phyloP scores from a whole-genome alignment of 1,140 invertebrate species.

The Latrodectus geometricus region DNA sequence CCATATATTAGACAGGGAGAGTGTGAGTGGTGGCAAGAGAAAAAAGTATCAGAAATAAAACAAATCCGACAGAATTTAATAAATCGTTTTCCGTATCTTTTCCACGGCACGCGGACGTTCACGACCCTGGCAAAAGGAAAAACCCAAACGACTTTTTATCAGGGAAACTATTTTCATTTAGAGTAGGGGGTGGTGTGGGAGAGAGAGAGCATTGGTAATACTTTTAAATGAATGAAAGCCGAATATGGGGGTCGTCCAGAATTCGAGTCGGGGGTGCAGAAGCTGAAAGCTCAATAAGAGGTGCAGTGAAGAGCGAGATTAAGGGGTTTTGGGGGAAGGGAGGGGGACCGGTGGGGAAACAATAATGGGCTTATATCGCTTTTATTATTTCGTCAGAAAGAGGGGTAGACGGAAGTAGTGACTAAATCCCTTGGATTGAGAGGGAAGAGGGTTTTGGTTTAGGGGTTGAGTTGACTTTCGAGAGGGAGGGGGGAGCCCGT shows the following conservation, averaged over 20 bases:
- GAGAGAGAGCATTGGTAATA: constrained; percentile 52
- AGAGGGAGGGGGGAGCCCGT: constrained; percentile 16
- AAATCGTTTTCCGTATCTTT: constrained; percentile 53
- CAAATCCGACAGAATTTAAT: constrained; percentile 48
- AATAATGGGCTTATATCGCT: constrained; percentile 61
- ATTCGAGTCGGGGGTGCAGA: not conserved
- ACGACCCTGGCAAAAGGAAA: not conserved
- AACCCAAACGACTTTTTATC: constrained; percentile 22
- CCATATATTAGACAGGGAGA: not conserved
- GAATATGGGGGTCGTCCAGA: not conserved
- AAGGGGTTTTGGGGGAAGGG: constrained; percentile 5
- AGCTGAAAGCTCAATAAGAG: constrained; percentile 11
- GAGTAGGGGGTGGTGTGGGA: not conserved
- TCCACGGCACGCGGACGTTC: constrained; percentile 11
- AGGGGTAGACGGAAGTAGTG: constrained; percentile 50
- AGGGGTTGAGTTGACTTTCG: constrained; percentile 49
- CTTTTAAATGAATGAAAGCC: constrained; percentile 49
- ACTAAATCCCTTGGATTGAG: constrained; percentile 53
- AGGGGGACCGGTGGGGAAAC: not conserved
- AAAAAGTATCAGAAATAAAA: constrained; percentile 29
- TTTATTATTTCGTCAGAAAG: constrained; percentile 60
- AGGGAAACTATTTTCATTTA: constrained; percentile 49
- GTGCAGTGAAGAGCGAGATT: constrained; percentile 56
- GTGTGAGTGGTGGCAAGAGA: not conserved
- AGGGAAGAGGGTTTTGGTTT: constrained; percentile 8